A percentile compares a stretch with the other conserved stretches of the same genome.
phyloP scores from a whole-genome alignment of 2,888 invertebrate species.

The Rhingia campestris region DNA sequence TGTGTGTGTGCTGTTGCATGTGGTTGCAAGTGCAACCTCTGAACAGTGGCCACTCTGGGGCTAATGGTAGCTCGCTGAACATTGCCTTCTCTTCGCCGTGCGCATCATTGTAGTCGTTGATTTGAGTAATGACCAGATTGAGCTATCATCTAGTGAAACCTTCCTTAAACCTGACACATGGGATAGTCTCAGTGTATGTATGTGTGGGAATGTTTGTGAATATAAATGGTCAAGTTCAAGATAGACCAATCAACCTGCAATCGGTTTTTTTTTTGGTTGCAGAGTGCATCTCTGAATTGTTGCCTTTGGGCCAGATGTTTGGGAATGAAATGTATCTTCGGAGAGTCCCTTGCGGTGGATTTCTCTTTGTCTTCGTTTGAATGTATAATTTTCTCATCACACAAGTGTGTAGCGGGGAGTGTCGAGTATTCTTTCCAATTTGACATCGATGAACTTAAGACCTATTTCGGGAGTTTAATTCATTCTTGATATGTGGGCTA shows the following conservation, averaged over 20 bases:
- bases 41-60: slow-evolving; percentile 59
- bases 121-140: slow-evolving; percentile 71
- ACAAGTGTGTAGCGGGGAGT: slow-evolving; percentile 31
- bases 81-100: slow-evolving; percentile 25
- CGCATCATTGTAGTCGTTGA: slow-evolving; percentile 44
- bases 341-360: slow-evolving; percentile 53
- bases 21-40: background rate
- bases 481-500: background rate
- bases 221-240: slow-evolving; percentile 72
- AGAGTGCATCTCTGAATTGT: slow-evolving; percentile 13
- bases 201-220: slow-evolving; percentile 14
- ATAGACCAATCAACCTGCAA: slow-evolving; percentile 64
- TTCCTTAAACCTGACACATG: slow-evolving; percentile 34
- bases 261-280: slow-evolving; percentile 26
- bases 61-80: slow-evolving; percentile 53
- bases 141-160: slow-evolving; percentile 68
- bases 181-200: slow-evolving; percentile 7
- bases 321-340: slow-evolving; percentile 5
- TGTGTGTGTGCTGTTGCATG: background rate
- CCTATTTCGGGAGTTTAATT: slow-evolving; percentile 46
- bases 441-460: slow-evolving; percentile 71
- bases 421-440: slow-evolving; percentile 40
- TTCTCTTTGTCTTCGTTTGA: slow-evolving; percentile 27
- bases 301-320: slow-evolving; percentile 34
- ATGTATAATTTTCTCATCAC: slow-evolving; percentile 60